Base-by-base conservation (phyloP, 2,888 invertebrate species). In the Heliconius charithonia region DNA sequence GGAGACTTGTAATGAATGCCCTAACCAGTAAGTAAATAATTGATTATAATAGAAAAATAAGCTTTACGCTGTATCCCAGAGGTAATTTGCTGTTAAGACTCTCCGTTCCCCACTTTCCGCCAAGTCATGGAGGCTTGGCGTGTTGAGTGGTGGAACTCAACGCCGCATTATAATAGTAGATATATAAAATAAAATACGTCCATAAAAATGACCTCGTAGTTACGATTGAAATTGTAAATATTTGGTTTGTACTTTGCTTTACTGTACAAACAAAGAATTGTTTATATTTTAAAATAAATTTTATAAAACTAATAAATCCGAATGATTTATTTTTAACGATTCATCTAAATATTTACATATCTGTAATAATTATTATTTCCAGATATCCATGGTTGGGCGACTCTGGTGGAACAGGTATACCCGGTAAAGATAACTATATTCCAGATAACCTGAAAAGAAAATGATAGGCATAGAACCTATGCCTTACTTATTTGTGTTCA, bases 371-470 rank as follows among this genome's bases (percentile, higher is more conserved):
- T 45, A 2, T 25, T 37, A 37, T n/a, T 81, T 81, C 27, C 87
- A 96, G 96, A 85, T 97, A 97, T 92, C 98, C 98, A 4, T 98
- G 98, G 98, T 90, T 98, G 82, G 98, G 98, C 41, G 98, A 98
- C 91, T 97, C 98, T 3, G 97, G 96, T 84, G 98, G 98, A 77
- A 97, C 97, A 37, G 98, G 98, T 19, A 96, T 97, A 83, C 96
- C 96, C 51, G 97, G 97, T 70, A 97, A 96, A 84, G 98, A 98
- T 88, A 97, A 97, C 90, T 98, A 98, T 89, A 96, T 97, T 90
- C 97, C 97, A 73, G 97, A 97, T 87, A 97, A 96, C 86, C 92
- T 95, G 74, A 94, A 89, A 83, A 91, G 90, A 85, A 93, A 93
- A 83, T 93, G 92, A 87, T 82, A 91, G 90, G 84, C 92, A 83